Percentiles rank a stretch among this genome's conserved stretches.
phyloP scores from a whole-genome alignment of 1,140 invertebrate genomes.

The Eurosta solidaginis region DNA sequence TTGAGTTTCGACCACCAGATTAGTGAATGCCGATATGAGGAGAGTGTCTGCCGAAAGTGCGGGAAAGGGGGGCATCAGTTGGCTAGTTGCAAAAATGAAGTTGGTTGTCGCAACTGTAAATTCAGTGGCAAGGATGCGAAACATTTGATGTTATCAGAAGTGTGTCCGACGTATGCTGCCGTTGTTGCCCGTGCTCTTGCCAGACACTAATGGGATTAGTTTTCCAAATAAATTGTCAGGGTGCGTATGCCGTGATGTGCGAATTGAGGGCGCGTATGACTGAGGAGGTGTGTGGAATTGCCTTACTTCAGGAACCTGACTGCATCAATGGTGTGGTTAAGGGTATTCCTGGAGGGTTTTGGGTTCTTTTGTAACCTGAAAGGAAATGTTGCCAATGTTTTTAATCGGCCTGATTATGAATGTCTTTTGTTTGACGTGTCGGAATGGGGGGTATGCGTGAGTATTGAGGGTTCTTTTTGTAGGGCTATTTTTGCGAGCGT shows the following conservation, averaged over 20 bases:
- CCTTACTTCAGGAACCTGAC: too few species aligned
- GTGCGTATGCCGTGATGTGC: not conserved
- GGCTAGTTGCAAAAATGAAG: conserved; percentile 66
- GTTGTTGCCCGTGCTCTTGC: too few species aligned
- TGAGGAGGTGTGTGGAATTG: not conserved
- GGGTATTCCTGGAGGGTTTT: not conserved
- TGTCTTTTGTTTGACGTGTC: not conserved
- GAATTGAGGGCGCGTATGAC: not conserved
- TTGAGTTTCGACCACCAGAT: too few species aligned
- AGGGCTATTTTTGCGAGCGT: conserved; percentile 13
- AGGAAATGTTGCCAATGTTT: not conserved
- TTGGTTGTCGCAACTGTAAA: too few species aligned
- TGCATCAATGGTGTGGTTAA: not conserved
- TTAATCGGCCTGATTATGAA: not conserved
- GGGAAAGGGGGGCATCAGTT: conserved; percentile 26
- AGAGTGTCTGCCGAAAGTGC: conserved; percentile 31
- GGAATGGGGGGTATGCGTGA: not conserved
- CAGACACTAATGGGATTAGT: not conserved
- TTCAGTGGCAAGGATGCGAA: too few species aligned
- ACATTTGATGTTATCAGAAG: too few species aligned
- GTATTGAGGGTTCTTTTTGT: not conserved
- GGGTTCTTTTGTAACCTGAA: not conserved
- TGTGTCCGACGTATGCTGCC: conserved; percentile 64
- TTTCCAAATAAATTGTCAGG: not conserved
- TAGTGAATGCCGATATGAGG: too few species aligned